Percentiles rank a stretch among this genome's conserved stretches.
Evolutionary conservation across 2,888 invertebrate species (phyloP).

Genomic region (Nectonema munidae): DNA sequence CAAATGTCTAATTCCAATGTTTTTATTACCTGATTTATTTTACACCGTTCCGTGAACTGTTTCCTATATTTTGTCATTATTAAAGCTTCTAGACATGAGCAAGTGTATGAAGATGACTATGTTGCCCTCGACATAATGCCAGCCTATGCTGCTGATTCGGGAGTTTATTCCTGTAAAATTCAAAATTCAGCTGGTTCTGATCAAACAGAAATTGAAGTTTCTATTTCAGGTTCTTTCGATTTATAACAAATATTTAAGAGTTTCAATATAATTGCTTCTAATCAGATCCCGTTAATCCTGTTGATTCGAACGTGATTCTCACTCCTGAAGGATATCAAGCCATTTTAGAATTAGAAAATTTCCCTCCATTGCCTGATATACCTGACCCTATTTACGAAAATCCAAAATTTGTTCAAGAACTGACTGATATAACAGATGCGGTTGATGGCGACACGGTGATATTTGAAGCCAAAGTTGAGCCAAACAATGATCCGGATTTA

Average conservation of each 20-base stretch:
- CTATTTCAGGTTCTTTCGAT: slow-evolving; percentile 2
- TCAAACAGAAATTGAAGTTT: slow-evolving; percentile 1
- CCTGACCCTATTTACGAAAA: neutral
- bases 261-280: neutral
- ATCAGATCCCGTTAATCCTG: slow-evolving; percentile 1
- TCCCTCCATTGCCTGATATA: neutral
- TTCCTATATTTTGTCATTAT: too few species aligned
- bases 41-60: too few species aligned
- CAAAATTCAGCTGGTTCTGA: neutral
- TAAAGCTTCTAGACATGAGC: slow-evolving; percentile 7
- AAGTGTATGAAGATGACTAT: slow-evolving; percentile 7
- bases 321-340: slow-evolving; percentile 6
- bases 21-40: too few species aligned
- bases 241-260: neutral
- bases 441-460: slow-evolving; percentile 7
- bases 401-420: slow-evolving; percentile 1
- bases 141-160: slow-evolving; percentile 9
- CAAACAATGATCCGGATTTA: neutral
- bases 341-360: slow-evolving; percentile 1
- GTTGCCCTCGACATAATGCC: slow-evolving; percentile 8
- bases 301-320: neutral
- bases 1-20: too few species aligned
- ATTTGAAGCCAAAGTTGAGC: slow-evolving; percentile 10
- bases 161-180: neutral
- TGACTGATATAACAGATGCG: slow-evolving; percentile 2